Base-by-base conservation (phyloP, 2,888 invertebrate genomes). In the Uloborus plumipes region DNA sequence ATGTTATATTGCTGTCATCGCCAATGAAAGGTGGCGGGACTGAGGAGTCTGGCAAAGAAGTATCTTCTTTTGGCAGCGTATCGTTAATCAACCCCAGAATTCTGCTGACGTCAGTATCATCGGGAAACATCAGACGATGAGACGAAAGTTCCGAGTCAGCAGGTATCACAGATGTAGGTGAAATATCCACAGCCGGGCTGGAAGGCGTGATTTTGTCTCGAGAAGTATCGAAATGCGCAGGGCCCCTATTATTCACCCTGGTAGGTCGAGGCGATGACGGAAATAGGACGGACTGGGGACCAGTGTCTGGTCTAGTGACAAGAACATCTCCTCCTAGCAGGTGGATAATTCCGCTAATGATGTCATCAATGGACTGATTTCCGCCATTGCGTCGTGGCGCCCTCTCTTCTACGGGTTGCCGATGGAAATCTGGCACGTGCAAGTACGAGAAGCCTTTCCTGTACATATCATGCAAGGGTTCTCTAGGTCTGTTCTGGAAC, bases 241-340 rank as follows among this genome's bases (percentile, higher is more conserved):
- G 97, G 0, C 96, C 96, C 81, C 97, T 90, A 88, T 97, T 95
- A 87, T 97, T 97, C 18, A 97, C 96, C 84, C 96, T 86, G 4
- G 88, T 86, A 7, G 87, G 88, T 67, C 18, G 84, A 39, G 59
- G 85, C 65, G 78, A 70, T 47, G 78, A 73, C 16, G 59, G 84
- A 62, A 61, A 66, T 16, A 65, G 39, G 20, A 64, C 59, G 47
- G 72, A 64, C 49, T 84, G 84, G 13, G 72, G 61, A 15, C 39
- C 88, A 93, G 94, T 0, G 49, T 62, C 71, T 11, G 85, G 84
- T 51, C 75, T 67, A 11, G 78, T 86, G 9, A 95, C 94, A 87
- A 95, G 95, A 0, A 95, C 95, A 87, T 96, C 95, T 0, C 96
- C 96, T 85, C 96, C 95, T 1, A 96, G 90, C 15, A 96, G 89